Evolutionary conservation across 2,888 invertebrate species (phyloP).

Genomic region (Exocentrus adspersus): DNA sequence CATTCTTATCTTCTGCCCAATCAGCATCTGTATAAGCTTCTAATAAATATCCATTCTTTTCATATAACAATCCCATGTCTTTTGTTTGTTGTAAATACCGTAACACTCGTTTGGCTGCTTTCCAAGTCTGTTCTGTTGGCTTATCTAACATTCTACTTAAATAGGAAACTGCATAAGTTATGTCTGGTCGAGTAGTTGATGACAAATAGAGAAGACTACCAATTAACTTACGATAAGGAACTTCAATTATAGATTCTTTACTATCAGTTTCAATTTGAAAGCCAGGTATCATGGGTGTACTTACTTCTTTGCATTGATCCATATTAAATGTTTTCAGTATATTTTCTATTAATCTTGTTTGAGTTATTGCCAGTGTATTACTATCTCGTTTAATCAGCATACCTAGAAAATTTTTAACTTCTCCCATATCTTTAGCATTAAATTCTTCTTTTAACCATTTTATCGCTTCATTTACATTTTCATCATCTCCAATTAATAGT

Average conservation of each 20-base stretch:
- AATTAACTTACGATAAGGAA: conserved; percentile 19
- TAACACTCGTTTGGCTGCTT: conserved; percentile 18
- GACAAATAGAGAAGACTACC: conserved; percentile 27
- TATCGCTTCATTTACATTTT: conserved; percentile 18
- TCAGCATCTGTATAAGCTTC: conserved; percentile 38
- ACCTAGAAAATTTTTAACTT: conserved; percentile 27
- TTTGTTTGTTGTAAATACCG: conserved; percentile 38
- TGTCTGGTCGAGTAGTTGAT: conserved; percentile 19
- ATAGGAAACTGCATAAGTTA: background rate
- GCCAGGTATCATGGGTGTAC: conserved; percentile 26
- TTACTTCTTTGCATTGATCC: conserved; percentile 9
- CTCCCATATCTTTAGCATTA: conserved; percentile 26
- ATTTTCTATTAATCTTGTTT: conserved; percentile 23
- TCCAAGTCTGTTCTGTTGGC: background rate
- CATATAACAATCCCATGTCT: conserved; percentile 27
- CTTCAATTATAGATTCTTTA: conserved; percentile 2
- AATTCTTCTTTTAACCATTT: conserved; percentile 17
- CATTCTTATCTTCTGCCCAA: conserved; percentile 35
- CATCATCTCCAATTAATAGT: conserved; percentile 14
- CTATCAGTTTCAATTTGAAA: conserved; percentile 18
- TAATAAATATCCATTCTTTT: background rate
- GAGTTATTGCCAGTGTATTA: conserved; percentile 19
- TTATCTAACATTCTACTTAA: background rate
- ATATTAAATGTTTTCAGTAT: conserved; percentile 23
- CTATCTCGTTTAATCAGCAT: conserved; percentile 26